Evolutionary conservation across 2,113 vertebrate genomes (phyloP), one percentile per base, ranked within the genome.

Genomic region (Leptosomus discolor): DNA sequence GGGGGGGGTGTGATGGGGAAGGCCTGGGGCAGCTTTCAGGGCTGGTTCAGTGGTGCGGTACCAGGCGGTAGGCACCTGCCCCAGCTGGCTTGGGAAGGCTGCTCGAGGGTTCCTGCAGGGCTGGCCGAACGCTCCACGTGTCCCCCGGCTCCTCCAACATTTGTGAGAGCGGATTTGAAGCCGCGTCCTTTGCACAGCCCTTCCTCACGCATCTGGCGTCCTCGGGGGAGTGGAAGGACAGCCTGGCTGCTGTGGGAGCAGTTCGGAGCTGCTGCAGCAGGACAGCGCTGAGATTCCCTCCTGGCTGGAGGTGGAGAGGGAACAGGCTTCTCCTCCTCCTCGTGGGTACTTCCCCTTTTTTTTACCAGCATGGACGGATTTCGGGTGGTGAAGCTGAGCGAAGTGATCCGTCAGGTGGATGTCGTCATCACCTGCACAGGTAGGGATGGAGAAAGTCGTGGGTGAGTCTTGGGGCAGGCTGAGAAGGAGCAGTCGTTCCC

Each of bases 351-450:
- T 37, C 96, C 71, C 32, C 85, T 90, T 82, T 94, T 58, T 92
- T 86, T 69, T 80, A 29, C 34, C 98, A 99, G 99, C 98, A 99
- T 99, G 99, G 99, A 99, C 17, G 99, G 99, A 58, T 99, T 99
- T 97, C 98, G 98, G 96, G 99, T 99, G 96, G 99, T 99, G 94
- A 99, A 99, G 96, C 98, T 99, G 96, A 99, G 99, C 26, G 99
- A 99, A 94, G 99, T 99, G 65, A 99, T 99, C 94, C 99, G 99
- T 74, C 99, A 99, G 97, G 99, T 99, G 97, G 99, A 99, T 96
- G 98, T 99, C 36, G 99, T 99, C 94, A 99, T 99, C 98, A 99
- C 99, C 74, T 99, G 99, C 98, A 99, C 99, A 98, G 99, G 99
- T 99, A 88, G 75, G 88, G 85, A 9, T 2, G 74, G 71, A 19